phyloP scores from a whole-genome alignment of 2,888 invertebrate species.

The Chloroclysta siterata region DNA sequence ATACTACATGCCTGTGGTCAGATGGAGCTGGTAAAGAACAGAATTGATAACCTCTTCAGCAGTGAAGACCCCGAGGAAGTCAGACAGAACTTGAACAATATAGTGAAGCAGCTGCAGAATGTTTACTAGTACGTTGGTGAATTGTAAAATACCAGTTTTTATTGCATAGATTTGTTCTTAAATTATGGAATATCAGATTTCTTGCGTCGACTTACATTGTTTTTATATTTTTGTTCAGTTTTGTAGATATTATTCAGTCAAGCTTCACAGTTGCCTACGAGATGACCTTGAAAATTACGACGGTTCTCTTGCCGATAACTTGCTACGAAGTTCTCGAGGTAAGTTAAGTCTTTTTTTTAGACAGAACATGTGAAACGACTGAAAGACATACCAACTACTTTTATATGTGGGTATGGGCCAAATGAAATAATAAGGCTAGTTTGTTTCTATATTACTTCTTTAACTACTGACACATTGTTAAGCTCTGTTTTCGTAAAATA shows the following conservation, averaged over 20 bases:
- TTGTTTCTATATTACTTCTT: too few relatives aligned
- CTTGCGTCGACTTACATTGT: too few relatives aligned
- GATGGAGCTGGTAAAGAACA: constrained; percentile 52
- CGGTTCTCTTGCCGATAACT: neutral
- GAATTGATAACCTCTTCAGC: constrained; percentile 48
- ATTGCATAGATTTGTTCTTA: neutral
- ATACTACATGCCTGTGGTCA: constrained; percentile 63
- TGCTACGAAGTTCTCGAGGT: constrained; percentile 10
- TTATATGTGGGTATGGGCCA: too few relatives aligned
- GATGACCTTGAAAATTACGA: constrained; percentile 1
- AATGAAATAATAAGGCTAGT: too few relatives aligned
- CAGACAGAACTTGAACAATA: constrained; percentile 42
- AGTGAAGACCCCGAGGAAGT: constrained; percentile 37
- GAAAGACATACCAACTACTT: too few relatives aligned
- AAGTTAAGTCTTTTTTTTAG: neutral
- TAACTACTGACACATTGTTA: too few relatives aligned
- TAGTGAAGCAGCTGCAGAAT: constrained; percentile 42
- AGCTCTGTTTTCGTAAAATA: too few relatives aligned
- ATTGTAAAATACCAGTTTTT: neutral
- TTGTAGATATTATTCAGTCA: neutral
- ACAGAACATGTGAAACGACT: too few relatives aligned
- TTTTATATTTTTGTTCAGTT: neutral
- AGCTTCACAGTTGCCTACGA: constrained; percentile 8
- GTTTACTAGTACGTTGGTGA: constrained; percentile 46
- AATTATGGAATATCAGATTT: neutral